Conservation (phyloP, 2,113 vertebrate genomes). For the Barnardius zonarius region DNA sequence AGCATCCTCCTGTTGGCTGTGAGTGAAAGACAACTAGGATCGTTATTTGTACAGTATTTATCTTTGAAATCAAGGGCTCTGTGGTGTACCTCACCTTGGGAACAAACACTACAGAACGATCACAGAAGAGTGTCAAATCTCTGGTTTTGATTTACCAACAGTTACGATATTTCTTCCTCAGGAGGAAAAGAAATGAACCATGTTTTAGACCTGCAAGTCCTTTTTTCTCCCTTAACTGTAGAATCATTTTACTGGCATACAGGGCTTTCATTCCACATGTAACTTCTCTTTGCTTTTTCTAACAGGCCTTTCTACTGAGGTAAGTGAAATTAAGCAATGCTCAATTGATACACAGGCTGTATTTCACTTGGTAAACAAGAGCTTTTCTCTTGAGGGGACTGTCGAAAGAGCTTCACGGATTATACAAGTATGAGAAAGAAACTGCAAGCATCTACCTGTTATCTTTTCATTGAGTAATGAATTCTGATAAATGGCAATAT, state of each 20-base stretch:
- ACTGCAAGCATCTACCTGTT: conserved; percentile 30
- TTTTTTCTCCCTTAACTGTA: conserved; percentile 40
- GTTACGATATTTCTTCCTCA: conserved; percentile 64
- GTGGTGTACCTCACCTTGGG: conserved; percentile 74
- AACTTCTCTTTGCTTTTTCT: neutral
- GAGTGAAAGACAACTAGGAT: conserved; percentile 83
- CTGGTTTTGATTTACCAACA: conserved; percentile 71
- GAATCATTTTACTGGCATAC: conserved; percentile 40
- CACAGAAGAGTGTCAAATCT: conserved; percentile 70
- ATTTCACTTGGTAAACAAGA: conserved; percentile 37
- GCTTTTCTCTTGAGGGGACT: conserved; percentile 27
- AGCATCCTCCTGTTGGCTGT: conserved; percentile 85
- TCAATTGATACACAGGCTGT: neutral
- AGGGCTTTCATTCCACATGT: conserved; percentile 27
- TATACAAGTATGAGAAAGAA: neutral
- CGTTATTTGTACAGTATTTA: conserved; percentile 84
- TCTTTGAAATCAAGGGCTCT: conserved; percentile 87
- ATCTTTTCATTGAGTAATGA: neutral
- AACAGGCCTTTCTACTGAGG: neutral
- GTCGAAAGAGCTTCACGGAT: neutral
- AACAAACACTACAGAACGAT: conserved; percentile 70
- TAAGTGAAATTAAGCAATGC: conserved; percentile 40
- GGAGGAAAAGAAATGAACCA: conserved; percentile 55
- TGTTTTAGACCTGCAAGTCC: conserved; percentile 19
- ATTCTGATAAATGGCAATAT: conserved; percentile 4